These are phyloP conservation scores for Drosophila macrospina DNA, from an alignment of 2,888 invertebrate genomes.

Conservation along the genomic window DNA sequence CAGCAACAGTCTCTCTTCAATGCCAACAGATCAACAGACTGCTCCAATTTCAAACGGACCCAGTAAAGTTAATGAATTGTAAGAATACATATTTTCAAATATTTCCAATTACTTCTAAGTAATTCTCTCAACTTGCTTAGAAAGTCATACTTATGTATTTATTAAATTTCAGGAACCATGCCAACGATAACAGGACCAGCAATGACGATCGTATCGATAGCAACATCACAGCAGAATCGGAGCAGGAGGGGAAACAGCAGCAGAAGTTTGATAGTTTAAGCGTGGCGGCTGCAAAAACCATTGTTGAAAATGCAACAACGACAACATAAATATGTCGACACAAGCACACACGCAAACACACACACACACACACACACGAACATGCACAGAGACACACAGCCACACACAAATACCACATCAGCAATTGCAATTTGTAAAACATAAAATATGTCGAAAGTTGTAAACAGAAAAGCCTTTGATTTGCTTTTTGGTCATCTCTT, in stretches of 20 bases:
- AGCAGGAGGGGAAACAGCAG: conserved; percentile 44
- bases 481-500: conserved; percentile 69
- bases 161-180: conserved; percentile 54
- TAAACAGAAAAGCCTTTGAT: conserved; percentile 65
- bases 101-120: too few relatives aligned
- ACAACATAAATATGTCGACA: conserved; percentile 62
- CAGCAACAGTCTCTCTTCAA: conserved; percentile 45
- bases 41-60: conserved; percentile 72
- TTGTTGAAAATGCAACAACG: conserved; percentile 69
- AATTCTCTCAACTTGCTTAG: neutral
- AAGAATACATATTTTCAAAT: conserved; percentile 35
- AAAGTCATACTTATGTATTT: too few relatives aligned
- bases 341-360: conserved; percentile 31
- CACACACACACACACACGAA: conserved; percentile 33
- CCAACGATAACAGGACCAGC: conserved; percentile 66
- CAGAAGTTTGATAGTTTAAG: conserved; percentile 32
- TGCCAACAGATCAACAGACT: conserved; percentile 42
- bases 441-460: conserved; percentile 53
- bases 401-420: conserved; percentile 37
- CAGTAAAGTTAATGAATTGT: conserved; percentile 70
- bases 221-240: conserved; percentile 45
- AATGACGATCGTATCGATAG: conserved; percentile 42
- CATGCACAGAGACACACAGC: conserved; percentile 17
- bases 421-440: conserved; percentile 54
- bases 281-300: conserved; percentile 39